These are phyloP conservation scores for Agonopterix subpropinquella DNA, from an alignment of 2,888 invertebrate genomes.

Conservation along the genomic window DNA sequence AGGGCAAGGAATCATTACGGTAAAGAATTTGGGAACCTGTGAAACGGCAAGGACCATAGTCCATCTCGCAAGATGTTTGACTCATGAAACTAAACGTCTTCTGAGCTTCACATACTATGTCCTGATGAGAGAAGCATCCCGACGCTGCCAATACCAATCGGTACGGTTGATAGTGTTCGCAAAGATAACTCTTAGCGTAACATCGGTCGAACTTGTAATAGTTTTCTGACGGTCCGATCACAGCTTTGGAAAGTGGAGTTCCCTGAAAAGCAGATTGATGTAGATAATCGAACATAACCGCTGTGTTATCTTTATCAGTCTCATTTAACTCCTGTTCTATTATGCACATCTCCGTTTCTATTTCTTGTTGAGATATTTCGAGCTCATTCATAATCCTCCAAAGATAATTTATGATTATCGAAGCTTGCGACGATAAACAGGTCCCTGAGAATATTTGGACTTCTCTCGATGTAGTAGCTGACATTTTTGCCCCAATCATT, in stretches of 20 bases:
- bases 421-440: slow-evolving; percentile 18
- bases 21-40: slow-evolving; percentile 29
- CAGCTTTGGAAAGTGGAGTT: slow-evolving; percentile 49
- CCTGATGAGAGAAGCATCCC: slow-evolving; percentile 80
- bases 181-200: slow-evolving; percentile 29
- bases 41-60: slow-evolving; percentile 27
- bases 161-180: slow-evolving; percentile 47
- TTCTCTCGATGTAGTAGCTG: slow-evolving; percentile 41
- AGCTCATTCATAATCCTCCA: slow-evolving; percentile 32
- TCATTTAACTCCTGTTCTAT: slow-evolving; percentile 43
- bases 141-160: slow-evolving; percentile 84
- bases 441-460: slow-evolving; percentile 37
- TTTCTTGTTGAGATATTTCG: slow-evolving; percentile 19
- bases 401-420: slow-evolving; percentile 24
- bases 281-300: slow-evolving; percentile 61
- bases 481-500: slow-evolving; percentile 27
- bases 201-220: slow-evolving; percentile 64
- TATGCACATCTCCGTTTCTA: slow-evolving; percentile 34
- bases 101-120: slow-evolving; percentile 76
- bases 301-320: slow-evolving; percentile 43
- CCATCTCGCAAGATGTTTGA: slow-evolving; percentile 11
- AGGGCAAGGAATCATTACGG: slow-evolving; percentile 56
- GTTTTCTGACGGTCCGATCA: slow-evolving; percentile 81
- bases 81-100: slow-evolving; percentile 48
- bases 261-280: slow-evolving; percentile 66